phyloP scores from a whole-genome alignment of 92 coral and sea anemone species.

The Porites evermanni region DNA sequence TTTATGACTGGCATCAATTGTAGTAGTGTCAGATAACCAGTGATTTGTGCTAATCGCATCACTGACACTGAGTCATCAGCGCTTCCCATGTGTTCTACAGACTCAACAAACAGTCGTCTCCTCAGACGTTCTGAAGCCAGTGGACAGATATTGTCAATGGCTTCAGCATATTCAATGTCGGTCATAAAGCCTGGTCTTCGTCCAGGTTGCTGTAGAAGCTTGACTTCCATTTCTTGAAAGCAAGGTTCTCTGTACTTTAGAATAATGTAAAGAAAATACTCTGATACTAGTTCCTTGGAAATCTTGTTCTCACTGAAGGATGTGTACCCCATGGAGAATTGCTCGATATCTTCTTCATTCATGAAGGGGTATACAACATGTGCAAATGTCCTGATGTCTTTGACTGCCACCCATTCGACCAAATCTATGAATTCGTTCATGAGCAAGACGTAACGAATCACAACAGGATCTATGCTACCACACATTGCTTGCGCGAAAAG shows the following conservation, averaged over 20 bases:
- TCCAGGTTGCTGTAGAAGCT: constrained; percentile 84
- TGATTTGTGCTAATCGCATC: constrained; percentile 91
- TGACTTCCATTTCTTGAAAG: constrained; percentile 91
- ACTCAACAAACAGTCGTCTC: constrained; percentile 90
- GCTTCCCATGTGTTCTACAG: constrained; percentile 79
- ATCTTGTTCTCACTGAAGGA: constrained; percentile 98
- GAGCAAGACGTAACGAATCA: constrained; percentile 84
- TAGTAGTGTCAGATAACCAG: constrained; percentile 80
- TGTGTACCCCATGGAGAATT: constrained; percentile 97
- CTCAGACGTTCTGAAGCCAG: constrained; percentile 93
- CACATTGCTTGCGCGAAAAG: constrained; percentile 95
- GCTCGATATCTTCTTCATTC: constrained; percentile 97
- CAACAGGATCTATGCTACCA: constrained; percentile 92
- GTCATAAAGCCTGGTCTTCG: constrained; percentile 92
- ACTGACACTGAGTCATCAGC: constrained; percentile 84
- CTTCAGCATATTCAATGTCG: constrained; percentile 96
- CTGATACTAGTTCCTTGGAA: constrained; percentile 82
- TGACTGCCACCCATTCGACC: constrained; percentile 89
- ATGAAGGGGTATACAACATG: constrained; percentile 92
- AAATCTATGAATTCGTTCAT: constrained; percentile 86
- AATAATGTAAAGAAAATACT: constrained; percentile 89
- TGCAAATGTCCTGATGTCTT: constrained; percentile 83
- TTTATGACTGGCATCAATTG: constrained; percentile 84
- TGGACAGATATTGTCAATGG: constrained; percentile 95
- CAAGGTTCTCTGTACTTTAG: constrained; percentile 97